Evolutionary conservation across 2,113 vertebrate species (phyloP).

Genomic region (Eurystomus gularis): DNA sequence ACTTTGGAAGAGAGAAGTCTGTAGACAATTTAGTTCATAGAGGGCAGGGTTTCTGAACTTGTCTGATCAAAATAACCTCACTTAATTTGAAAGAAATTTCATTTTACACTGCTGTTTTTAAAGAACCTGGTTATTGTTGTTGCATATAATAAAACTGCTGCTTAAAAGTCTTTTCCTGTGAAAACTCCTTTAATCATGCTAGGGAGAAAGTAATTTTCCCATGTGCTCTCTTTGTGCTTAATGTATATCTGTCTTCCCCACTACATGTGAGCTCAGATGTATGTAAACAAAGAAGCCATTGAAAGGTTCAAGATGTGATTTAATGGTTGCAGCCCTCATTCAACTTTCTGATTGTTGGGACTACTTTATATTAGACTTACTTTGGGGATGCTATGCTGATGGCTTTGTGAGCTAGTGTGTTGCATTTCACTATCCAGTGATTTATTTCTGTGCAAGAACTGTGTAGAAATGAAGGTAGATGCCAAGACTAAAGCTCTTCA

Average conservation of each 20-base stretch:
- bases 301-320: not conserved
- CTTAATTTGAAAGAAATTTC: conserved; percentile 29
- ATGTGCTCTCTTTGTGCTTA: not conserved
- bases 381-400: not conserved
- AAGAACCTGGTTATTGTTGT: not conserved
- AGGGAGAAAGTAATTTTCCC: not conserved
- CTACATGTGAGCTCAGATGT: not conserved
- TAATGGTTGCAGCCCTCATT: not conserved
- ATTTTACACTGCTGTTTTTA: not conserved
- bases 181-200: not conserved
- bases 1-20: not conserved
- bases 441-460: not conserved
- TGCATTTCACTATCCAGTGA: not conserved
- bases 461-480: not conserved
- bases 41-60: not conserved
- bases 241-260: not conserved
- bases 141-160: not conserved
- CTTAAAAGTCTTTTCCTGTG: not conserved
- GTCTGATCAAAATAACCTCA: conserved; percentile 15
- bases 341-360: not conserved
- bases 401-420: not conserved
- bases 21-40: not conserved
- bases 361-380: not conserved
- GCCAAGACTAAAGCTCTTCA: not conserved
- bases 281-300: not conserved